These are phyloP conservation scores for Chloropsis hardwickii DNA, from an alignment of 2,113 vertebrate genomes.

Conservation along the genomic window DNA sequence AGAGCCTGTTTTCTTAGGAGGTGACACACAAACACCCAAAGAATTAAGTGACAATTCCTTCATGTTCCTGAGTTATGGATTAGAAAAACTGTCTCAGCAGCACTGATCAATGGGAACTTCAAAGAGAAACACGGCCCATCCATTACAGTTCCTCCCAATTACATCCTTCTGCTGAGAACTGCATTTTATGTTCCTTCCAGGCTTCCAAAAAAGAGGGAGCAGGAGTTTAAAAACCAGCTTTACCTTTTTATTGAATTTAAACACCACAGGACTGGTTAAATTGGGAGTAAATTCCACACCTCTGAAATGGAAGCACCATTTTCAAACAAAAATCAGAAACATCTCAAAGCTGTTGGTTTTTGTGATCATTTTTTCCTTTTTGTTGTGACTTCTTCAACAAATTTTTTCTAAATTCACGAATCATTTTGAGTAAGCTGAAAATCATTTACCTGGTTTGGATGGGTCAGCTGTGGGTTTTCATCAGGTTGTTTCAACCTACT, in stretches of 20 bases:
- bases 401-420: neutral
- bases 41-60: conserved; percentile 27
- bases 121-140: conserved; percentile 37
- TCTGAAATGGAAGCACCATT: neutral
- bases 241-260: neutral
- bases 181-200: conserved; percentile 34
- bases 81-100: conserved; percentile 30
- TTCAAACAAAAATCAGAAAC: neutral
- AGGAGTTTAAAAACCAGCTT: neutral
- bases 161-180: conserved; percentile 40
- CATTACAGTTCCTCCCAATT: conserved; percentile 56
- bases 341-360: neutral
- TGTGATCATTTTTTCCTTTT: neutral
- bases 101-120: conserved; percentile 45
- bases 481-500: neutral
- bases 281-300: neutral
- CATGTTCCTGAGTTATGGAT: conserved; percentile 26
- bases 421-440: neutral
- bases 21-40: neutral
- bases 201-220: neutral
- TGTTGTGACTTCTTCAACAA: neutral
- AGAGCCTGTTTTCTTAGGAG: neutral
- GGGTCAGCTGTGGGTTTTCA: neutral
- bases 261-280: neutral
- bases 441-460: neutral